phyloP scores from a whole-genome alignment of 1,140 invertebrate genomes.

The Asbolus verrucosus region DNA sequence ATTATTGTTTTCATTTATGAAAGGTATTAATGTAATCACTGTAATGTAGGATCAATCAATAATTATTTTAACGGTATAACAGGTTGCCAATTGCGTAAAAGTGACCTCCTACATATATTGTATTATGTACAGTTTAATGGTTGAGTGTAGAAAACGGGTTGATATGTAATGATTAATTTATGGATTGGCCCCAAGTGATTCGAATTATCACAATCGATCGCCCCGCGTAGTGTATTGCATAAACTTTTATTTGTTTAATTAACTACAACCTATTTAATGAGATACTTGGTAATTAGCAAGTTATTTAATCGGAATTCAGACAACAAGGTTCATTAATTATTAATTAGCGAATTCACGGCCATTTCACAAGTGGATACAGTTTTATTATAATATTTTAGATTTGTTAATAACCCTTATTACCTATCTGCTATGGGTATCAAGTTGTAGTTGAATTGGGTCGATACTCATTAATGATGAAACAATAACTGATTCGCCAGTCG shows the following conservation, averaged over 20 bases:
- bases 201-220: conserved; percentile 21
- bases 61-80: conserved; percentile 34
- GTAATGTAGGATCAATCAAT: neutral
- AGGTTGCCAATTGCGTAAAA: conserved; percentile 15
- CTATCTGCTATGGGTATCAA: too few species aligned
- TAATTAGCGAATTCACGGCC: conserved; percentile 35
- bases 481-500: too few species aligned
- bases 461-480: too few species aligned
- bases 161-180: conserved; percentile 27
- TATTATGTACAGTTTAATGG: conserved; percentile 22
- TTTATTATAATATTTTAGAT: too few species aligned
- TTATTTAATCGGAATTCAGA: conserved; percentile 43
- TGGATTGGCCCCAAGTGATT: conserved; percentile 2
- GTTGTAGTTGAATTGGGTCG: too few species aligned
- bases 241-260: conserved; percentile 44
- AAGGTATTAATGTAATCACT: neutral
- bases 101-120: conserved; percentile 16
- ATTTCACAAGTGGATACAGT: neutral
- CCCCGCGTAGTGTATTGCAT: conserved; percentile 8
- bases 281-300: conserved; percentile 40
- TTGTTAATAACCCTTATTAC: too few species aligned
- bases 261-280: conserved; percentile 41
- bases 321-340: conserved; percentile 38
- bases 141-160: conserved; percentile 15
- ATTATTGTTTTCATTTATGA: too few species aligned